These are phyloP conservation scores for Brachypterus glaber DNA, from an alignment of 2,888 invertebrate genomes.

Conservation along the genomic window DNA sequence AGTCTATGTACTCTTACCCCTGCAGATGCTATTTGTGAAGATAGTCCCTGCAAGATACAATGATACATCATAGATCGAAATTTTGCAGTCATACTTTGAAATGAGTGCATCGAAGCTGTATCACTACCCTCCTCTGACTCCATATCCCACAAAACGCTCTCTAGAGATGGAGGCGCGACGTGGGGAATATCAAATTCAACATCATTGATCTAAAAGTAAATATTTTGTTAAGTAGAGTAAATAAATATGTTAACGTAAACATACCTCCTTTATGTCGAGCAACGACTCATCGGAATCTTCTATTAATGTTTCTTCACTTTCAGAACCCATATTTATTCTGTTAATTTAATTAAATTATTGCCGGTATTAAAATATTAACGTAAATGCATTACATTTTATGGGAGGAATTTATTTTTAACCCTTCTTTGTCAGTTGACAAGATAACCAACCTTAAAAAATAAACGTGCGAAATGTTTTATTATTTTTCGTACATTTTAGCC, in stretches of 20 bases:
- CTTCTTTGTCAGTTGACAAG: too few relatives aligned
- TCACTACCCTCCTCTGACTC: conserved; percentile 55
- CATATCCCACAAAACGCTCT: conserved; percentile 71
- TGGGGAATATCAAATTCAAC: conserved; percentile 72
- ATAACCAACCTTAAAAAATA: too few relatives aligned
- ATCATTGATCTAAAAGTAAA: conserved; percentile 60
- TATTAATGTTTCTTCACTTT: conserved; percentile 33
- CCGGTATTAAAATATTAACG: too few relatives aligned
- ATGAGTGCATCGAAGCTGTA: conserved; percentile 45
- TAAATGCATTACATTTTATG: too few relatives aligned
- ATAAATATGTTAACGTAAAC: conserved; percentile 2
- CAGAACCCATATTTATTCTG: conserved; percentile 34
- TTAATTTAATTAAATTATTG: too few relatives aligned
- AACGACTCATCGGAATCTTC: conserved; percentile 39
- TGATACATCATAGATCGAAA: conserved; percentile 64
- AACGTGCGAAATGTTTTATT: too few relatives aligned
- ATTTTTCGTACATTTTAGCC: too few relatives aligned
- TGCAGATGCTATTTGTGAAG: conserved; percentile 80
- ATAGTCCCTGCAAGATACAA: conserved; percentile 76
- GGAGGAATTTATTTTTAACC: too few relatives aligned
- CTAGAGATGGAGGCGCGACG: conserved; percentile 64
- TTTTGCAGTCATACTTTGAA: conserved; percentile 42
- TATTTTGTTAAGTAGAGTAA: conserved; percentile 10
- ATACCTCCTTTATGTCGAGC: conserved; percentile 37
- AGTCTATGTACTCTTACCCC: conserved; percentile 52